Evolutionary conservation across 92 coral and sea anemone genomes (phyloP), one percentile per base, ranked within the genome.

Genomic region (Anthopleura xanthogrammica): DNA sequence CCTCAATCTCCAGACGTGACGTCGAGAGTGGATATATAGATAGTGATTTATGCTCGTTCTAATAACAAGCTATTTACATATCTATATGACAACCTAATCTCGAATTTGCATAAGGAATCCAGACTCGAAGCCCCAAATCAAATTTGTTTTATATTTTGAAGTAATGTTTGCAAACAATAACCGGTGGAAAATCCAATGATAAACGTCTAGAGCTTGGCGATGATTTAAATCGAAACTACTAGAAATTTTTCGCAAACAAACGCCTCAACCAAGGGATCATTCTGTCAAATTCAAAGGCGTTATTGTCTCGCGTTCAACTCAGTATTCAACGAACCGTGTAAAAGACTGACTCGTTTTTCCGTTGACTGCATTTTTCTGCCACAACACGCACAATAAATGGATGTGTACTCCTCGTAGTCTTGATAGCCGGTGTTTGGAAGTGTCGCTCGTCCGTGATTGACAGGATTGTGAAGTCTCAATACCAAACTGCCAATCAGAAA

Each of bases 401-500:
- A 62, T 66, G 43, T 39, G 72, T 80, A 46, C 7, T 46, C 50
- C 9, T 46, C 5, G 50, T 46, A 62, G 60, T 23, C 19, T 62
- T 11, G 22, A 64, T 10, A 11, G 13, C 16, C 12, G 16, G 41
- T 8, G 3, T 68, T 68, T 68, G 74, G 3, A 68, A 14, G 24
- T 62, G 41, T 24, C 72, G 5, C 12, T 17, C 7, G 3, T 23
- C 40, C 42, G 43, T 81, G 84, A 81, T 81, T 81, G 84, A 68
- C 84, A 54, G 65, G 72, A 60, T 50, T 55, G 1, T 68, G 65
- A 81, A 46, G 77, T 70, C 84, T 68, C 77, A 50, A 68, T 81
- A 68, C 19, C 70, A 48, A 22, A 55, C 68, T 81, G 84, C 77
- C 84, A 81, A 81, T 81, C 84, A 81, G 75, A 60, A 62, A 20